Percentiles rank a stretch among this genome's conserved stretches.
Evolutionary conservation across 2,113 vertebrate genomes (phyloP).

Genomic region (Hippopotamus amphibius): DNA sequence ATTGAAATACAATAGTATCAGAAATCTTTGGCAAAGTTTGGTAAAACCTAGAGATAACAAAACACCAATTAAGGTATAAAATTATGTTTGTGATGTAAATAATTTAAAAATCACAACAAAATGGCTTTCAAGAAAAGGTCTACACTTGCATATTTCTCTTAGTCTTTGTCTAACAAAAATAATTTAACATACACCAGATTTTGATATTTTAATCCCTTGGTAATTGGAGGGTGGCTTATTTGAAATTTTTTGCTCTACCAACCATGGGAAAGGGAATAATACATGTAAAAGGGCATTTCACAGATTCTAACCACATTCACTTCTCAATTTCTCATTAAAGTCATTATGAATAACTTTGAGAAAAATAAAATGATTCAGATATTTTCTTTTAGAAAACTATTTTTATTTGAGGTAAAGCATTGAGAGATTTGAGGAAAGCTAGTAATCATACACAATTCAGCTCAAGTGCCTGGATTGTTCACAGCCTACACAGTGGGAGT

Average conservation of each 20-base stretch:
- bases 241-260: neutral
- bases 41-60: neutral
- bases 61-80: neutral
- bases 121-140: neutral
- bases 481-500: neutral
- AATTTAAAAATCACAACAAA: neutral
- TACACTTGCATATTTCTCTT: neutral
- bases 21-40: neutral
- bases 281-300: neutral
- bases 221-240: neutral
- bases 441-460: constrained; percentile 31
- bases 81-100: neutral
- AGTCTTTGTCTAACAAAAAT: neutral
- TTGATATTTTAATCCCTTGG: neutral
- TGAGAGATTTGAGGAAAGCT: neutral
- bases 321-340: constrained; percentile 9
- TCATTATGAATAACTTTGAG: neutral
- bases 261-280: neutral
- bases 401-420: constrained; percentile 47
- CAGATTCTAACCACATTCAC: neutral
- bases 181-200: neutral
- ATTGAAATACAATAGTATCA: neutral
- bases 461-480: neutral
- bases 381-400: constrained; percentile 3
- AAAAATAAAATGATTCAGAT: constrained; percentile 43